Percentiles rank a stretch among this genome's conserved stretches.
phyloP scores from a whole-genome alignment of 2,888 invertebrate genomes.

The Cryptus armator region DNA sequence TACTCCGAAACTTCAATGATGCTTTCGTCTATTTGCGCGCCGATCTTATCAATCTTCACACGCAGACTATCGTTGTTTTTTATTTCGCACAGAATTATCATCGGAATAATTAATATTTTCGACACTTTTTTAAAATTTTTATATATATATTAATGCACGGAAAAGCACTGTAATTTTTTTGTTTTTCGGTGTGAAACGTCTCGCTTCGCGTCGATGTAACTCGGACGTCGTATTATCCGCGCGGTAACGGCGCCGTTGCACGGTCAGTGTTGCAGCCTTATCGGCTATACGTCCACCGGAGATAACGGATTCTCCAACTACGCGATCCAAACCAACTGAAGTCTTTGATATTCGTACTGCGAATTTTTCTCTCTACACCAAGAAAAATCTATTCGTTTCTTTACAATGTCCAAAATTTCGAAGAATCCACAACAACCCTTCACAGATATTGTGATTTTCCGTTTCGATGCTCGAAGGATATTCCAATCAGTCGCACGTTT shows the following conservation, averaged over 20 bases:
- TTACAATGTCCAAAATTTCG: neutral
- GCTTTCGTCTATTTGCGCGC: too few species aligned
- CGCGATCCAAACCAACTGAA: slow-evolving; percentile 28
- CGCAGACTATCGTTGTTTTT: neutral
- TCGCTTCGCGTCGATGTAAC: slow-evolving; percentile 33
- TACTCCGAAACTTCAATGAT: too few species aligned
- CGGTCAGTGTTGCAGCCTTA: slow-evolving; percentile 50
- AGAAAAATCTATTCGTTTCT: neutral
- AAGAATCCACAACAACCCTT: neutral
- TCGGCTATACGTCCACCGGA: slow-evolving; percentile 52
- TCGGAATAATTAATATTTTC: neutral
- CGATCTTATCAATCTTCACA: too few species aligned
- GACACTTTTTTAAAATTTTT: neutral
- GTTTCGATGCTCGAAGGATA: too few species aligned
- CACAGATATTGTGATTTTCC: too few species aligned
- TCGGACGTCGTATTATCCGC: slow-evolving; percentile 54
- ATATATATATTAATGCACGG: too few species aligned
- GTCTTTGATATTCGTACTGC: slow-evolving; percentile 27
- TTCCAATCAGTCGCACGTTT: neutral
- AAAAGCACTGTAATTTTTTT: slow-evolving; percentile 27
- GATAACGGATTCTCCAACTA: slow-evolving; percentile 67
- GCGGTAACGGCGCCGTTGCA: slow-evolving; percentile 56
- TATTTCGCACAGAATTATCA: neutral
- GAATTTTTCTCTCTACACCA: neutral
- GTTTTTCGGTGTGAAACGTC: slow-evolving; percentile 12